phyloP scores from a whole-genome alignment of 2,888 invertebrate species.

The Catocala sponsa region DNA sequence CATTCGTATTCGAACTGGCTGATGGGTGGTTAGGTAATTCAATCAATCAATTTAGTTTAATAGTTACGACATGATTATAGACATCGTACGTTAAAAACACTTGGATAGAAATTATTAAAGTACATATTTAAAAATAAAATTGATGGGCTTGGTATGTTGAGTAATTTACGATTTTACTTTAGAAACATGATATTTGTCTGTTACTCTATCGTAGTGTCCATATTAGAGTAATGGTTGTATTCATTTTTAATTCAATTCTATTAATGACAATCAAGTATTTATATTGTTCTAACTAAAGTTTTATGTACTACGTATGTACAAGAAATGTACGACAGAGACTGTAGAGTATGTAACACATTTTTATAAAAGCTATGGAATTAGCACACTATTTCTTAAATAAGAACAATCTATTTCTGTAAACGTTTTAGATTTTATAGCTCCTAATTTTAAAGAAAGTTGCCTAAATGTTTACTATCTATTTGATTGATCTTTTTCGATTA shows the following conservation, averaged over 20 bases:
- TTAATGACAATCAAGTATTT: background rate
- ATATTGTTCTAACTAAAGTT: too few relatives aligned
- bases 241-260: background rate
- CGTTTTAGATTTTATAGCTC: conserved; percentile 21
- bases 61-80: conserved; percentile 41
- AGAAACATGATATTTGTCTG: conserved; percentile 5
- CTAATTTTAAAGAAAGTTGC: conserved; percentile 40
- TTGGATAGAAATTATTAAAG: conserved; percentile 20
- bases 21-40: conserved; percentile 40
- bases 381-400: conserved; percentile 3
- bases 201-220: background rate
- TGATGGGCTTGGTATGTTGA: conserved; percentile 12
- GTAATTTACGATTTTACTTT: conserved; percentile 21
- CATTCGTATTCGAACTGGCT: conserved; percentile 14
- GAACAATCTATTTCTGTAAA: conserved; percentile 22
- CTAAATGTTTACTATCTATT: conserved; percentile 30
- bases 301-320: too few relatives aligned
- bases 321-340: too few relatives aligned
- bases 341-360: too few relatives aligned
- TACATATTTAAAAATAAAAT: conserved; percentile 17
- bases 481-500: conserved; percentile 41
- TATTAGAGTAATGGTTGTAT: background rate
- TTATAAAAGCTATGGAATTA: too few relatives aligned
- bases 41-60: conserved; percentile 49
- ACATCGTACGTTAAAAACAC: conserved; percentile 19